Base-by-base conservation (phyloP, 2,888 invertebrate genomes). In the Ctena decussata region DNA sequence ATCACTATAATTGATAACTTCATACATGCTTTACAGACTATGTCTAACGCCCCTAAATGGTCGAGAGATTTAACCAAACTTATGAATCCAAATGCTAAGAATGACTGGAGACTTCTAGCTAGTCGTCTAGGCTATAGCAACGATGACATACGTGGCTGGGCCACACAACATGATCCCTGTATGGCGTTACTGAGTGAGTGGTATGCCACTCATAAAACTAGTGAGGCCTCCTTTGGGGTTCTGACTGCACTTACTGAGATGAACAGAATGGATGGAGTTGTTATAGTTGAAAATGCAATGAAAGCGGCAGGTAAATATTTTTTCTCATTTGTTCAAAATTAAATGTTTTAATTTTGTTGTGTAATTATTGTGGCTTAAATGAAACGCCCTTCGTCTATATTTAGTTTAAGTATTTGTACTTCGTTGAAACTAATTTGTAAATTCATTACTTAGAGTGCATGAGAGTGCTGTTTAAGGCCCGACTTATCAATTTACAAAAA, bases 101-200 rank as follows among this genome's bases (percentile, higher is more conserved):
- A 92, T 80, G 95, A 95, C 81, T 95, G 95, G 95, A 90, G 94
- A 12, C 86, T 95, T 41, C 85, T 95, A 46, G 93, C 94, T 37
- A 90, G 91, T 72, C 91, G 95, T n/a, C 92, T 95, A 37, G 94
- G 94, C 41, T 95, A 94, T 92, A 93, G 86, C 74, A 91, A 91
- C 75, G 94, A 94, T 77, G 95, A 95, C 87, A 93, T 95, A 32
- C 87, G 92, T 77, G 93, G 89, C n/a, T 95, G 95, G 95, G 93
- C 94, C 3, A 93, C 92, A 74, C 94, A 94, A 77, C 80, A 92
- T 39, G 94, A 95, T 80, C 95, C 95, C 6, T 95, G 94, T 78
- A 94, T 95, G 94, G 91, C 93, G 8, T 77, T 95, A 86, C 88
- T 95, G n/a, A 94, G 93, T 87, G 95, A 95, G 84, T 95, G 95